Evolutionary conservation across 2,113 vertebrate species (phyloP).

Genomic region (Podocnemis expansa): DNA sequence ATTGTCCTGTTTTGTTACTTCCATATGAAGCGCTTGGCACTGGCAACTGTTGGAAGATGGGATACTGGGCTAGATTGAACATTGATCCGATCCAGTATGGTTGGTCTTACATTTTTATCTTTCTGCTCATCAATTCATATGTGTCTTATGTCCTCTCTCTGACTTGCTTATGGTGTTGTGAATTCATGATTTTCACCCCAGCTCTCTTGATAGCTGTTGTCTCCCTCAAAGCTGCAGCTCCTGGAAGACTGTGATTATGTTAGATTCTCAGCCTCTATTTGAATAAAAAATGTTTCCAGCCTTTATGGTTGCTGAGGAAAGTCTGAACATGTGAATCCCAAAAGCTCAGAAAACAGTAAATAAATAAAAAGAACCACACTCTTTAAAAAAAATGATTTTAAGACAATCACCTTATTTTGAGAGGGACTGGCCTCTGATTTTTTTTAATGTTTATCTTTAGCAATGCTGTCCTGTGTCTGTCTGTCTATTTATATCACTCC

Average conservation of each 20-base stretch:
- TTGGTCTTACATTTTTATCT: neutral
- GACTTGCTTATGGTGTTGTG: neutral
- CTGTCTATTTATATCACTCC: neutral
- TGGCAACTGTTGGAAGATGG: neutral
- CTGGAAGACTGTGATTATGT: neutral
- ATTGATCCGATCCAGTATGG: neutral
- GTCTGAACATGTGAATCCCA: neutral
- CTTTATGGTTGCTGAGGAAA: neutral
- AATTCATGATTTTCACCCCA: neutral
- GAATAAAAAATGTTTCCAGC: neutral
- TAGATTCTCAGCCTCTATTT: neutral
- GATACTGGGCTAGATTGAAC: neutral
- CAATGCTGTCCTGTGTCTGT: neutral
- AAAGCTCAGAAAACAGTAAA: too few relatives aligned
- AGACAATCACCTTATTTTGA: neutral
- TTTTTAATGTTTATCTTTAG: neutral
- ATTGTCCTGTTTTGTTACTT: neutral
- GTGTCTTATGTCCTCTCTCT: neutral
- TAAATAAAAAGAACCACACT: neutral
- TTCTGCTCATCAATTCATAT: neutral
- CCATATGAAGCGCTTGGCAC: neutral
- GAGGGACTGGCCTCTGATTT: neutral
- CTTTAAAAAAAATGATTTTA: neutral
- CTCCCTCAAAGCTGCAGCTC: neutral
- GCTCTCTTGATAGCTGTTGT: neutral